A percentile compares a stretch with the other conserved stretches of the same genome.
Conservation (phyloP, 2,888 invertebrate species). For the Dastarcus helophoroides region DNA sequence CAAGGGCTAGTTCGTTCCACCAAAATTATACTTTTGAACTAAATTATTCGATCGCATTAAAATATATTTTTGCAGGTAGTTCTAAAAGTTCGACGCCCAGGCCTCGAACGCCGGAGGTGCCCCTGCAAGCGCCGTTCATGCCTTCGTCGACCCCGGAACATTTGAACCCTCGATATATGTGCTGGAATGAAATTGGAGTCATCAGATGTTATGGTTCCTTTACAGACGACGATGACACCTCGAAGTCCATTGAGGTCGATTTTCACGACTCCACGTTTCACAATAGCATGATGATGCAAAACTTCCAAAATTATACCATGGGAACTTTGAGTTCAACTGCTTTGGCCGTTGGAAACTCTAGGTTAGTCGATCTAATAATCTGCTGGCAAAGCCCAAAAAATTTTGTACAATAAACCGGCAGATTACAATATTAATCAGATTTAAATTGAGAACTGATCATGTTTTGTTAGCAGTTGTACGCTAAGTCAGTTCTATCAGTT, state of each 20-base stretch:
- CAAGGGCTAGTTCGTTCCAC: too few species aligned
- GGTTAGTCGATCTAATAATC: conserved; percentile 36
- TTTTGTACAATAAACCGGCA: not conserved
- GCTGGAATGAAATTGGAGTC: conserved; percentile 92
- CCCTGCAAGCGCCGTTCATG: conserved; percentile 78
- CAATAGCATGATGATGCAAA: conserved; percentile 80
- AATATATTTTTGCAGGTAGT: conserved; percentile 22
- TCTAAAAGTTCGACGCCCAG: conserved; percentile 26
- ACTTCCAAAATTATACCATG: conserved; percentile 75
- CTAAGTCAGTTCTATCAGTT: too few species aligned
- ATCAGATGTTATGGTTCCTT: conserved; percentile 68
- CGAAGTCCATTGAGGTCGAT: conserved; percentile 80
- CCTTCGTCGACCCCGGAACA: conserved; percentile 79
- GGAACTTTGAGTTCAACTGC: conserved; percentile 59
- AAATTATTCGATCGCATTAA: conserved; percentile 5
- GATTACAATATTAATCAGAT: too few species aligned
- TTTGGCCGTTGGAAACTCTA: conserved; percentile 56
- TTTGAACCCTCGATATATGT: conserved; percentile 59
- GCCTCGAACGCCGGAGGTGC: conserved; percentile 37
- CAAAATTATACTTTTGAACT: conserved; percentile 3
- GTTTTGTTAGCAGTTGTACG: too few species aligned
- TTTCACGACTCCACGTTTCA: conserved; percentile 88
- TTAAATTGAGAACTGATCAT: too few species aligned
- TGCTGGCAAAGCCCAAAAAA: not conserved
- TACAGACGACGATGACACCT: conserved; percentile 41